Percentiles rank a stretch among this genome's conserved stretches.
Evolutionary conservation across 2,888 invertebrate species (phyloP).

Genomic region (Drosophila kuntzei): DNA sequence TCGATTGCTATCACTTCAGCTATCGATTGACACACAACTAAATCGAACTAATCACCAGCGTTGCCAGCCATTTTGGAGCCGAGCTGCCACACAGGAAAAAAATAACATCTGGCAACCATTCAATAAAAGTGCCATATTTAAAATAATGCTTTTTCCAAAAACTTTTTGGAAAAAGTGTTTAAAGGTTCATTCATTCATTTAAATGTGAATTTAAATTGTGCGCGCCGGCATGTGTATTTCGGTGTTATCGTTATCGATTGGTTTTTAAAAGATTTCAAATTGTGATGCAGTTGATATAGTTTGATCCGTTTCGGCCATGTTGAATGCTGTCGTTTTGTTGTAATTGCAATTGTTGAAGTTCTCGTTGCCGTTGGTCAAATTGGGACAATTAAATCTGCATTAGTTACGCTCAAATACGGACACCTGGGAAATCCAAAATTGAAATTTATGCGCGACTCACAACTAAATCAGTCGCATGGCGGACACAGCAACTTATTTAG

Average conservation of each 20-base stretch:
- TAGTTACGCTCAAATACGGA: conserved; percentile 24
- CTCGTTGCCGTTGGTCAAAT: conserved; percentile 17
- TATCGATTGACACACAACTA: not conserved
- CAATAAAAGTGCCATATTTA: no score
- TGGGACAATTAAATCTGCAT: conserved; percentile 57
- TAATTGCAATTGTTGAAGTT: conserved; percentile 1
- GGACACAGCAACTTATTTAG: conserved; percentile 38
- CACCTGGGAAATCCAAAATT: conserved; percentile 31
- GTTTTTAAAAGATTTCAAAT: not conserved
- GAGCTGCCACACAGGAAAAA: no score
- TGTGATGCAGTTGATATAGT: no score
- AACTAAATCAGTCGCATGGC: conserved; percentile 18
- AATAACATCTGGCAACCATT: no score
- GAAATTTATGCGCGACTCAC: conserved; percentile 15
- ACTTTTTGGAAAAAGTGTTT: no score
- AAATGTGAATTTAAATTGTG: no score
- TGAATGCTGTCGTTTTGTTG: not conserved
- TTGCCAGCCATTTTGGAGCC: no score
- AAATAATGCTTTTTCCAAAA: no score
- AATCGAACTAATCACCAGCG: no score
- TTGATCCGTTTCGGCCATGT: conserved; percentile 3
- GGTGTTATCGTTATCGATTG: conserved; percentile 1
- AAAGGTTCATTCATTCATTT: no score
- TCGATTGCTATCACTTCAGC: not conserved
- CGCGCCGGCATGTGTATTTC: no score